phyloP scores from a whole-genome alignment of 2,113 vertebrate genomes.

The Picathartes gymnocephalus region DNA sequence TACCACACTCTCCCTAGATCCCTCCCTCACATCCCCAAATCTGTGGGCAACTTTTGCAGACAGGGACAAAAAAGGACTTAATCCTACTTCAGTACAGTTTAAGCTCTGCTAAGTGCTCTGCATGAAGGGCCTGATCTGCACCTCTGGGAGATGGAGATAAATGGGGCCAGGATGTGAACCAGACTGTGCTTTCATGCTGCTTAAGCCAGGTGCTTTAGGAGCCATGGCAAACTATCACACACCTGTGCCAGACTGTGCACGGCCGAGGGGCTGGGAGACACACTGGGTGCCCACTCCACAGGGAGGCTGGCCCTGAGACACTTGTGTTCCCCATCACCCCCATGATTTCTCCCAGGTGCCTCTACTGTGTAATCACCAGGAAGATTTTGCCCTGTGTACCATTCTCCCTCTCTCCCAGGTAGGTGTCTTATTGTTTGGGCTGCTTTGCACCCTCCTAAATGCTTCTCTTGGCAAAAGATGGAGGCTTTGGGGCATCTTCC shows the following conservation, averaged over 20 bases:
- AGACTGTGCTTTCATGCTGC: fast-evolving
- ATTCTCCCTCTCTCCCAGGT: no score
- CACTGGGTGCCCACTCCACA: fast-evolving
- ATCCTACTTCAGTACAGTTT: not conserved
- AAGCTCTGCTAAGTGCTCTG: not conserved
- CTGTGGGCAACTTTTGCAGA: not conserved
- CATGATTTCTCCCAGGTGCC: not conserved
- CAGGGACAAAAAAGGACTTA: not conserved
- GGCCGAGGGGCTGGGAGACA: not conserved
- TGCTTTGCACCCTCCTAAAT: not conserved
- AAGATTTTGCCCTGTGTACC: fast-evolving
- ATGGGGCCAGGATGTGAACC: not conserved
- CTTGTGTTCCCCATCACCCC: not conserved
- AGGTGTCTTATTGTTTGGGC: not conserved
- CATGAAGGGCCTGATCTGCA: not conserved
- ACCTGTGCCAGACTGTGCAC: not conserved
- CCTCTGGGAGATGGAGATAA: not conserved
- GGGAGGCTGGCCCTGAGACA: not conserved
- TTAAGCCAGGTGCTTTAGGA: not conserved
- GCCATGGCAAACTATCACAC: not conserved
- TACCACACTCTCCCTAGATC: not conserved
- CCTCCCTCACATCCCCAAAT: not conserved
- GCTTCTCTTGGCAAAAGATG: not conserved
- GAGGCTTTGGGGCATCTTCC: not conserved
- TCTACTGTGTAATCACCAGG: not conserved